phyloP scores from a whole-genome alignment of 1,140 invertebrate species.

The Cherax quadricarinatus region DNA sequence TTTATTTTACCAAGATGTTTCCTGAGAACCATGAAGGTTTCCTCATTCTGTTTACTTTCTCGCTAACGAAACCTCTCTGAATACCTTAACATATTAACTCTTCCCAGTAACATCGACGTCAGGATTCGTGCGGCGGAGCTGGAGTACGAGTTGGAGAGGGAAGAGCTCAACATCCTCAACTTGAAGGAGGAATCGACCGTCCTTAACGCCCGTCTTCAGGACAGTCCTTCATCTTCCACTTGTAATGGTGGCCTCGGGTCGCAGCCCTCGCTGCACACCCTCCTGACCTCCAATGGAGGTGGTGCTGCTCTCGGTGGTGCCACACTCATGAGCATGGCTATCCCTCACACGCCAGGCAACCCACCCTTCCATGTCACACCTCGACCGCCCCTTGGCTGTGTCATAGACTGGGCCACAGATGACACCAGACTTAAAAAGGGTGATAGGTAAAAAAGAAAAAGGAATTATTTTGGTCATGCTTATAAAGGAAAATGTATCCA shows the following conservation, averaged over 20 bases:
- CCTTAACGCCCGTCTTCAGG: slow-evolving; percentile 87
- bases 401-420: slow-evolving; percentile 86
- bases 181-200: slow-evolving; percentile 88
- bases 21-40: too few species aligned
- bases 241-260: neutral
- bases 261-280: slow-evolving; percentile 19
- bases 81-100: too few species aligned
- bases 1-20: too few species aligned
- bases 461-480: too few species aligned
- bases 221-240: slow-evolving; percentile 74
- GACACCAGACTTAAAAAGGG: slow-evolving; percentile 85
- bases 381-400: slow-evolving; percentile 56
- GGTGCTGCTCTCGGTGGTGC: slow-evolving; percentile 41
- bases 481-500: too few species aligned
- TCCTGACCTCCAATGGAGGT: slow-evolving; percentile 42
- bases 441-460: slow-evolving; percentile 81
- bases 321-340: slow-evolving; percentile 17
- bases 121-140: slow-evolving; percentile 92
- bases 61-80: neutral
- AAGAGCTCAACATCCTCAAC: slow-evolving; percentile 90
- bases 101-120: slow-evolving; percentile 90
- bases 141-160: slow-evolving; percentile 90
- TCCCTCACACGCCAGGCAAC: slow-evolving; percentile 65
- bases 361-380: slow-evolving; percentile 60
- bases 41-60: neutral